These are phyloP conservation scores for Hydrolagus affinis DNA, from an alignment of 2,113 vertebrate genomes.

Conservation along the genomic window DNA sequence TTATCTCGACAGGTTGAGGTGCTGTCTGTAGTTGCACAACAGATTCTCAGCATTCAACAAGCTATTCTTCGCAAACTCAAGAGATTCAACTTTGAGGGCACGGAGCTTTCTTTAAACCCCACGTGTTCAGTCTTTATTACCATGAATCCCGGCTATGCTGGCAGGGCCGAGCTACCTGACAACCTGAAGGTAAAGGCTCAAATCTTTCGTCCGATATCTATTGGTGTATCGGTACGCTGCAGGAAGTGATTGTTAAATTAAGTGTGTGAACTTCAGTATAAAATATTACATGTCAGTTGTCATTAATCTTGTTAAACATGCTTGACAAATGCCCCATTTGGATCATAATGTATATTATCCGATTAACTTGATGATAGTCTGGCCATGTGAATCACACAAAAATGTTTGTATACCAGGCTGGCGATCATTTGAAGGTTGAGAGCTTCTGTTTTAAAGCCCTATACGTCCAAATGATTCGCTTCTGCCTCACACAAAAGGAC, in stretches of 20 bases:
- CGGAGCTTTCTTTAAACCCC: constrained; percentile 77
- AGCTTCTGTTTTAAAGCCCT: neutral
- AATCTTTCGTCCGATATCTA: neutral
- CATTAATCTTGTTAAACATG: neutral
- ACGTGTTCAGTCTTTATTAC: constrained; percentile 86
- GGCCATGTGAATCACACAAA: neutral
- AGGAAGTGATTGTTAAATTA: neutral
- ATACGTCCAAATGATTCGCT: neutral
- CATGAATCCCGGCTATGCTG: constrained; percentile 91
- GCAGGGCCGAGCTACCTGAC: constrained; percentile 80
- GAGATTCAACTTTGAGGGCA: constrained; percentile 81
- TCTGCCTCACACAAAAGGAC: too few species aligned
- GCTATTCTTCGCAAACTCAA: constrained; percentile 70
- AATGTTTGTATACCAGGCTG: neutral
- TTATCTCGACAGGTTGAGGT: constrained; percentile 72
- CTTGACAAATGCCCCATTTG: too few species aligned
- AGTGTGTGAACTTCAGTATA: neutral
- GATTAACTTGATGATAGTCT: too few species aligned
- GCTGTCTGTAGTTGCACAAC: constrained; percentile 85
- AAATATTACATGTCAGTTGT: neutral
- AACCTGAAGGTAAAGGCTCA: constrained; percentile 75
- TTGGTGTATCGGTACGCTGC: neutral
- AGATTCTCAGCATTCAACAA: constrained; percentile 85
- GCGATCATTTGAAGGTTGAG: neutral
- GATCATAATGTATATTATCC: neutral